Base-by-base conservation (phyloP, 1,140 invertebrate species). In the Drosophila athabasca region DNA sequence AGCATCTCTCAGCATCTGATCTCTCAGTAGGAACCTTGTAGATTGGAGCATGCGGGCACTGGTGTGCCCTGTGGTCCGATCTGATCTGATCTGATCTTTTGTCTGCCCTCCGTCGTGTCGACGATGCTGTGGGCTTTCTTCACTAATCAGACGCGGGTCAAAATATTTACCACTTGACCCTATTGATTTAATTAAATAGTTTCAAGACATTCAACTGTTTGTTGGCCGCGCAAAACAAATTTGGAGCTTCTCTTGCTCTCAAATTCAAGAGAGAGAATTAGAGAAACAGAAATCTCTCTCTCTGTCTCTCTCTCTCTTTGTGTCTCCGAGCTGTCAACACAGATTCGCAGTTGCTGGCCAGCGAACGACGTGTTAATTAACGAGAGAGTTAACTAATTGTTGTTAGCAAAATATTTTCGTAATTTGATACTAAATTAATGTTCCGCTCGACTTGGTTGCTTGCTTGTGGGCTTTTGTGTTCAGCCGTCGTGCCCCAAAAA, bases 121-220 rank as follows among this genome's bases (percentile, higher is more conserved):
- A 11, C 9, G 31, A 11, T 3, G 9, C 31, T 35, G 31, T 35
- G 31, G 9, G 44, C 71, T 75, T 74, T 78, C 62, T 73, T 82
- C 61, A 77, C 80, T 90, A 91, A 91, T 90, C 82, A 90, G 85
- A 85, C 90, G 90, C 80, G 87, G 90, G 90, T 91, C 90, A 91
- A 91, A 91, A 91, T 91, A 91, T 91, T 91, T 91, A 91, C 90
- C 90, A 91, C 90, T 91, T 91, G 90, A 91, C 90, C 90, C 90
- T 77, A 91, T 91, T 91, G 90, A 91, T 91, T 91, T 91, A 91
- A 91, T 91, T 91, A 91, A 91, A 91, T 91, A 90, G 90, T 91
- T 90, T 64, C 81, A 87, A 91, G 90, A 91, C 84, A 90, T 84
- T 90, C 79, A 78, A 66, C 74, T 65, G 24, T 83, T 88, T 87